Evolutionary conservation across 2,888 invertebrate genomes (phyloP).

Genomic region (Oligia fasciuncula): DNA sequence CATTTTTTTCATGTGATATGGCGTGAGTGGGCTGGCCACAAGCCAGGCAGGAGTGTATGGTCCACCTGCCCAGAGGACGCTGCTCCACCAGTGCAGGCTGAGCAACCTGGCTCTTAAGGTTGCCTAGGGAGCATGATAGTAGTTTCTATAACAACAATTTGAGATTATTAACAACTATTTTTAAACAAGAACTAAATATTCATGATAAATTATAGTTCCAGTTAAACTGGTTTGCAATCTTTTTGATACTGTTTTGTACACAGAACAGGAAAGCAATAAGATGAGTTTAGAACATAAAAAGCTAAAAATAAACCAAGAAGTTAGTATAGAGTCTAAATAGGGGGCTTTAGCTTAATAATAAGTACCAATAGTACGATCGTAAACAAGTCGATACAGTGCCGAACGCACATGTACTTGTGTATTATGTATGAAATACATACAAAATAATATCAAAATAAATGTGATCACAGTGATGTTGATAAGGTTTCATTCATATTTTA

Average conservation of each 20-base stretch:
- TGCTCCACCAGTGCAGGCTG: constrained; percentile 90
- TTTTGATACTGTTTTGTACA: constrained; percentile 48
- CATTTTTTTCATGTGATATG: constrained; percentile 87
- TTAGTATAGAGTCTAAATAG: not conserved
- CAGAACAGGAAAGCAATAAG: constrained; percentile 39
- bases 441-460: constrained; percentile 47
- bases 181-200: constrained; percentile 36
- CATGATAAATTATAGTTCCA: constrained; percentile 38
- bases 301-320: constrained; percentile 34
- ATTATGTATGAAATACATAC: constrained; percentile 36
- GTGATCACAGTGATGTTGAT: constrained; percentile 28
- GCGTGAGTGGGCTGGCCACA: constrained; percentile 92
- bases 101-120: constrained; percentile 88
- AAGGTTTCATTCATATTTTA: constrained; percentile 54
- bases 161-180: constrained; percentile 17
- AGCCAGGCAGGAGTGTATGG: constrained; percentile 91
- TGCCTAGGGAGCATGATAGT: constrained; percentile 85
- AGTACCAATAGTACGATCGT: constrained; percentile 52
- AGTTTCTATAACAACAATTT: constrained; percentile 83
- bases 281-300: constrained; percentile 9
- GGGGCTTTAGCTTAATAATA: constrained; percentile 17
- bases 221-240: constrained; percentile 46
- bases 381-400: constrained; percentile 66
- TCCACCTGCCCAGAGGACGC: constrained; percentile 90
- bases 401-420: constrained; percentile 67